phyloP scores from a whole-genome alignment of 2,113 vertebrate genomes.

The Dromaius novaehollandiae region DNA sequence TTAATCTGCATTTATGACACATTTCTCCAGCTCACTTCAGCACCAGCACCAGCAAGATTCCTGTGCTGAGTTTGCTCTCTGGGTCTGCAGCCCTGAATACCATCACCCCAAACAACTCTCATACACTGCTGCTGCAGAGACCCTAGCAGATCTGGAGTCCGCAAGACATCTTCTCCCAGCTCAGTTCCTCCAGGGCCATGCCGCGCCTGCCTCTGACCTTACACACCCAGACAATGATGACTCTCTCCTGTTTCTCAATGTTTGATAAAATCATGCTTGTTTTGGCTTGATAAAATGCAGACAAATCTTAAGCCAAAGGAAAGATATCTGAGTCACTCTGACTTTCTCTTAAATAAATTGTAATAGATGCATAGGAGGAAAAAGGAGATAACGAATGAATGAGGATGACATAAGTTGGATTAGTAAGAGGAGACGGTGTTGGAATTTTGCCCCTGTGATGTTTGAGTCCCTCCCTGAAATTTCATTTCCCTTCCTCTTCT shows the following conservation, averaged over 20 bases:
- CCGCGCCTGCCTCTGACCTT: neutral
- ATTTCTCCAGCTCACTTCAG: neutral
- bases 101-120: neutral
- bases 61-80: neutral
- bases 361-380: neutral
- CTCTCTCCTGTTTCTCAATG: neutral
- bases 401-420: neutral
- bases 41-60: neutral
- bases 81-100: neutral
- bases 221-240: neutral
- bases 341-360: neutral
- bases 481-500: constrained; percentile 26
- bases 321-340: constrained; percentile 20
- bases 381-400: neutral
- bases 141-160: neutral
- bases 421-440: neutral
- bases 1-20: neutral
- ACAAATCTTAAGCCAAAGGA: neutral
- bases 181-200: neutral
- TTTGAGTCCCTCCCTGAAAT: neutral
- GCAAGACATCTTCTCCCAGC: neutral
- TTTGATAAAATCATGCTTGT: neutral
- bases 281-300: neutral
- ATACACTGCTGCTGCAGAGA: neutral
- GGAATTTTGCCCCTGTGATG: neutral